These are phyloP conservation scores for Dugesia japonica DNA, from an alignment of 2,888 invertebrate species.

Conservation along the genomic window DNA sequence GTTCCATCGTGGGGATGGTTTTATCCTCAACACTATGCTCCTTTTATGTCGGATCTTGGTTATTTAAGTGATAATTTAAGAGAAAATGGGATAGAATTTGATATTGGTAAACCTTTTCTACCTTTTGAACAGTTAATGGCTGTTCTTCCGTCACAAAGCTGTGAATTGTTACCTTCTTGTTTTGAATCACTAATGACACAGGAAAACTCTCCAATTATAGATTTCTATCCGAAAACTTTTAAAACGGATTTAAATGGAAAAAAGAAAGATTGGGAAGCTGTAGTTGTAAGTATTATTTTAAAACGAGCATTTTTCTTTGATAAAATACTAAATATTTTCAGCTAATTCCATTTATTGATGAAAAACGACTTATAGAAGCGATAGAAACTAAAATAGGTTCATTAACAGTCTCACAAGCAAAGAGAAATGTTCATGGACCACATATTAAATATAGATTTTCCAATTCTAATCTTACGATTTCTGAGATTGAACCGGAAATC, in stretches of 20 bases:
- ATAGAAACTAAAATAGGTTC: background rate
- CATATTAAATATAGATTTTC: constrained; percentile 63
- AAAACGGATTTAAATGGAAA: constrained; percentile 32
- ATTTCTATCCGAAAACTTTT: constrained; percentile 32
- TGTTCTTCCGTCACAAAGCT: constrained; percentile 26
- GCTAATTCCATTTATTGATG: constrained; percentile 20
- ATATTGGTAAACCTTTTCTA: constrained; percentile 21
- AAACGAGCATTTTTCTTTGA: too few species aligned
- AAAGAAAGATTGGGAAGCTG: constrained; percentile 49
- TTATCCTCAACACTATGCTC: constrained; percentile 90
- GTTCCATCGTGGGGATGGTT: constrained; percentile 90
- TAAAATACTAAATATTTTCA: background rate
- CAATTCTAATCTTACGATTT: background rate
- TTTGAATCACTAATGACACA: constrained; percentile 57
- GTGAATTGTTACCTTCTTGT: constrained; percentile 21
- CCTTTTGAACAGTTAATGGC: constrained; percentile 33
- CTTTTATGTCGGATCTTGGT: constrained; percentile 44
- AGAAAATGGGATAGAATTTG: constrained; percentile 11
- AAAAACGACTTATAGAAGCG: background rate
- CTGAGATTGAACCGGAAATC: background rate
- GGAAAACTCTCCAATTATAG: constrained; percentile 51
- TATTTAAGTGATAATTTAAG: background rate
- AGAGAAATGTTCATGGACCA: constrained; percentile 71
- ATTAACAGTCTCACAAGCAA: background rate
- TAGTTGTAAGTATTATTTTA: constrained; percentile 30